A percentile compares a stretch with the other conserved stretches of the same genome.
phyloP scores from a whole-genome alignment of 2,113 vertebrate species.

The Chaetorhynchus papuensis region DNA sequence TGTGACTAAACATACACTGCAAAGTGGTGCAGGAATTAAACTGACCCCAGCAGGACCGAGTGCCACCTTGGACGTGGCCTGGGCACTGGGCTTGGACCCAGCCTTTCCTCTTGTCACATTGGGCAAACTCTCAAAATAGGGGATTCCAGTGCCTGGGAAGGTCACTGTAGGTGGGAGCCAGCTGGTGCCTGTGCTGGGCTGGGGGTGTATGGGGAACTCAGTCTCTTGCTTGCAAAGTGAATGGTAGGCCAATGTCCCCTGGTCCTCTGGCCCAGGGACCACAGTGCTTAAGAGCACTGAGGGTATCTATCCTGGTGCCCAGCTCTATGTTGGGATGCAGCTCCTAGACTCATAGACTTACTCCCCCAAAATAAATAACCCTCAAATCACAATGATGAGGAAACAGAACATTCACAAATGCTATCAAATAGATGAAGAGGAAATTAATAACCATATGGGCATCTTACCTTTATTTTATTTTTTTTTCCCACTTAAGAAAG shows the following conservation, averaged over 20 bases:
- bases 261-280: background rate
- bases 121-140: rapidly evolving
- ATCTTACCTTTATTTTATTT: background rate
- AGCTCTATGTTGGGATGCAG: background rate
- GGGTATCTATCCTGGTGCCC: too few relatives aligned
- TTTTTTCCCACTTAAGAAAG: background rate
- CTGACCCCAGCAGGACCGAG: rapidly evolving
- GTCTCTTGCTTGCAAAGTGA: background rate
- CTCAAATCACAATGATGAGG: background rate
- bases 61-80: rapidly evolving
- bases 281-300: rapidly evolving
- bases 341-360: background rate
- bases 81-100: rapidly evolving
- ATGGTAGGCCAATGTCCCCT: background rate
- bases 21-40: background rate
- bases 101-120: background rate
- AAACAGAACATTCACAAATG: background rate
- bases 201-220: rapidly evolving
- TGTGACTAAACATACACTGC: background rate
- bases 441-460: background rate
- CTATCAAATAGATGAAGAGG: background rate
- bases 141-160: rapidly evolving
- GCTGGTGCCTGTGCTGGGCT: rapidly evolving
- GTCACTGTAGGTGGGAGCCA: background rate
- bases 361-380: background rate